These are phyloP conservation scores for Pristionchus exspectatus DNA, from an alignment of 2,888 invertebrate species.

Conservation along the genomic window DNA sequence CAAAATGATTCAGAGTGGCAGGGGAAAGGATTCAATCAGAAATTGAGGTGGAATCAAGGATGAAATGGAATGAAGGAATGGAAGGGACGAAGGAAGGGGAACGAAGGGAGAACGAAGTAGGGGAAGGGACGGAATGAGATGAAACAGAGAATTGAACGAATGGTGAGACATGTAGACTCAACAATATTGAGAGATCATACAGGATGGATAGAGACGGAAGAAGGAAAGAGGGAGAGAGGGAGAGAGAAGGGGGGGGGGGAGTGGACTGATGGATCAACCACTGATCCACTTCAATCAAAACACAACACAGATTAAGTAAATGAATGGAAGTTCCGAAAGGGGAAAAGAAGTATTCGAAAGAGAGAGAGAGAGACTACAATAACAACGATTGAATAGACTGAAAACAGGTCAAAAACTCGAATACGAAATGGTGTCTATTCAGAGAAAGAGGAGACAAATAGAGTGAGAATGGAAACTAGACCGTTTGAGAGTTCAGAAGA, in stretches of 20 bases:
- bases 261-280: not conserved
- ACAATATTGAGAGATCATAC: conserved; percentile 5
- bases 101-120: not conserved
- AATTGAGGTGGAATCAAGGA: not conserved
- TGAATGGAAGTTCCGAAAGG: not conserved
- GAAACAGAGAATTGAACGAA: not conserved
- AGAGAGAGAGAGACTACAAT: not conserved
- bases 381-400: not conserved
- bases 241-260: not conserved
- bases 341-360: not conserved
- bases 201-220: not conserved
- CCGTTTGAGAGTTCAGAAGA: not conserved
- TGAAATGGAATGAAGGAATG: not conserved
- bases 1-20: not conserved
- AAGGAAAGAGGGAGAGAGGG: not conserved
- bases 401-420: not conserved
- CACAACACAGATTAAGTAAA: not conserved
- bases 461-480: not conserved
- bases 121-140: not conserved
- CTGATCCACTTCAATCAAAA: not conserved
- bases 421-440: not conserved
- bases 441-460: conserved; percentile 19
- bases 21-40: not conserved
- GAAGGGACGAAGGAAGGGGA: not conserved
- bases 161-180: not conserved